Evolutionary conservation across 2,797 vertebrate genomes (phyloP).

Genomic region (Sebastes cheni): DNA sequence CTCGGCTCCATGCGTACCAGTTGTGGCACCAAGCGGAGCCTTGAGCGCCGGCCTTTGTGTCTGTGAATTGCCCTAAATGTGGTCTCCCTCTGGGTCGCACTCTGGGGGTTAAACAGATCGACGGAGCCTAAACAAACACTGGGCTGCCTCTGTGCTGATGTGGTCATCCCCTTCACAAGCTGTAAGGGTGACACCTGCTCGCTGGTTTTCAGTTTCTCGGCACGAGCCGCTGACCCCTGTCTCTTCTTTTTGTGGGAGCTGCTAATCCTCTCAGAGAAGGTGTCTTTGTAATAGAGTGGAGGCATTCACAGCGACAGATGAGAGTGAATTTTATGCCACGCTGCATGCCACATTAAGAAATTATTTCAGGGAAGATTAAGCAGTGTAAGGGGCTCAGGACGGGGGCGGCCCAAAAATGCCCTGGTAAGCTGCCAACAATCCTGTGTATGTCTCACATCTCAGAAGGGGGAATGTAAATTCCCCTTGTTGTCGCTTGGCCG

Average conservation of each 20-base stretch:
- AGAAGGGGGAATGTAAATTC: constrained; percentile 42
- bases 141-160: constrained; percentile 33
- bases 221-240: constrained; percentile 44
- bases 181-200: constrained; percentile 61
- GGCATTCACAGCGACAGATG: constrained; percentile 51
- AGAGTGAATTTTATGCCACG: constrained; percentile 62
- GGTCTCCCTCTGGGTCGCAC: constrained; percentile 38
- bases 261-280: constrained; percentile 70
- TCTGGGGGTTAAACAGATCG: constrained; percentile 59
- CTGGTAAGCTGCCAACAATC: constrained; percentile 61
- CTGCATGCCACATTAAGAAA: constrained; percentile 72
- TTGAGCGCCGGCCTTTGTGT: constrained; percentile 46
- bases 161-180: constrained; percentile 49
- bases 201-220: constrained; percentile 37
- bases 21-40: constrained; percentile 56
- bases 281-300: constrained; percentile 65
- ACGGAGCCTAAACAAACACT: constrained; percentile 68
- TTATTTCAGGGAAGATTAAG: constrained; percentile 74
- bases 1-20: constrained; percentile 23
- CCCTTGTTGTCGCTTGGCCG: constrained; percentile 46
- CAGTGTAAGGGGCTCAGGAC: constrained; percentile 31
- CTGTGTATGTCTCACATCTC: constrained; percentile 49
- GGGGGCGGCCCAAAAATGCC: constrained; percentile 51
- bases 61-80: constrained; percentile 35
- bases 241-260: constrained; percentile 44